Percentiles rank a stretch among this genome's conserved stretches.
These are phyloP conservation scores for Trematomus bernacchii DNA, from an alignment of 2,797 vertebrate genomes.

Conservation along the genomic window DNA sequence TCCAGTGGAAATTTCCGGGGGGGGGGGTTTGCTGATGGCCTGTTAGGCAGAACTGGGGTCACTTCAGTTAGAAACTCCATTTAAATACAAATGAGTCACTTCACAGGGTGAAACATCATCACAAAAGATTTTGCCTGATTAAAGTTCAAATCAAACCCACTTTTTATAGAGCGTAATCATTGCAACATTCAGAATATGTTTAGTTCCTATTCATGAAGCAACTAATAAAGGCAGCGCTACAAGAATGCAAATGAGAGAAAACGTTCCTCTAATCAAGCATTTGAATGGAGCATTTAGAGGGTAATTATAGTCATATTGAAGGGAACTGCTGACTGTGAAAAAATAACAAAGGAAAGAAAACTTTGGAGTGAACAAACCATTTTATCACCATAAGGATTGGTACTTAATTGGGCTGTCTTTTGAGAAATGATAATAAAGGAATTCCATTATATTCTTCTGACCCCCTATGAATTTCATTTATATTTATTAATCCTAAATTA, in stretches of 20 bases:
- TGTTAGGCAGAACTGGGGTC: background rate
- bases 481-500: background rate
- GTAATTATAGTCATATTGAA: conserved; percentile 39
- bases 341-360: background rate
- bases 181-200: conserved; percentile 30
- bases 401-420: too few species aligned
- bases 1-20: conserved; percentile 70
- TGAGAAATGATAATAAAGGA: too few species aligned
- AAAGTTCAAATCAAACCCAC: background rate
- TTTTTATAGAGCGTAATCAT: conserved; percentile 21
- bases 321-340: background rate
- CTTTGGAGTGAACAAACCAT: background rate
- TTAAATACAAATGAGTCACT: conserved; percentile 8
- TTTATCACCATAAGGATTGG: too few species aligned
- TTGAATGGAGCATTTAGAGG: conserved; percentile 16
- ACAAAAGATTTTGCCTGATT: conserved; percentile 18
- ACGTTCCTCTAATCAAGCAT: conserved; percentile 35
- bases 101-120: background rate
- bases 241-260: conserved; percentile 17
- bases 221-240: background rate
- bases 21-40: conserved; percentile 27
- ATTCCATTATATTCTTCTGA: too few species aligned
- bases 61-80: background rate
- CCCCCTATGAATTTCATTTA: background rate
- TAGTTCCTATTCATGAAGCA: conserved; percentile 26